phyloP scores from a whole-genome alignment of 1,140 invertebrate species.

The Thaumetopoea pityocampa region DNA sequence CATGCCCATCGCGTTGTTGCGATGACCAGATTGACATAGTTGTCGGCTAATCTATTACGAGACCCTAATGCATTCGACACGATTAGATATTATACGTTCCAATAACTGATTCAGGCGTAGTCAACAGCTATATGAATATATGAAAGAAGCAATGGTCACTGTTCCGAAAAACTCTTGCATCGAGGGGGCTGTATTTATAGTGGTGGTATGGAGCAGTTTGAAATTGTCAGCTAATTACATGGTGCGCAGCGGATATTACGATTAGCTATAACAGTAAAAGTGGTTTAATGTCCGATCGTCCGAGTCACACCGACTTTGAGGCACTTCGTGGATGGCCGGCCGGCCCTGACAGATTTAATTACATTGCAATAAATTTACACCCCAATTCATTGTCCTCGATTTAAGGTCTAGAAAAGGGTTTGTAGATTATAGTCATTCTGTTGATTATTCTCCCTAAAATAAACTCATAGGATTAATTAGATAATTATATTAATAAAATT shows the following conservation, averaged over 20 bases:
- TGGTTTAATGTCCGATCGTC: conserved; percentile 51
- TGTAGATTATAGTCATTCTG: conserved; percentile 5
- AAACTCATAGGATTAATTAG: too few relatives aligned
- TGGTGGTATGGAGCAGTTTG: conserved; percentile 38
- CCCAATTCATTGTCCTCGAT: conserved; percentile 16
- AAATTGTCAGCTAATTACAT: conserved; percentile 58
- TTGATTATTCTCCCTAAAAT: too few relatives aligned
- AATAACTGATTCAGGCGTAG: not conserved
- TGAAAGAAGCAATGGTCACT: not conserved
- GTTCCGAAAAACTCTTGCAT: not conserved
- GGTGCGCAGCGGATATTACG: conserved; percentile 48
- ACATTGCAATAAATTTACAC: conserved; percentile 25
- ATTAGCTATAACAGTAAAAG: conserved; percentile 70
- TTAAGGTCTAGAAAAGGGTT: conserved; percentile 8
- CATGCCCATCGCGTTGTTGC: conserved; percentile 41
- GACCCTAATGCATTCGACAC: not conserved
- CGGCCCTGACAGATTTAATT: conserved; percentile 25
- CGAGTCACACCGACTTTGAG: conserved; percentile 56
- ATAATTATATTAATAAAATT: too few relatives aligned
- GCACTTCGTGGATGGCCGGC: conserved; percentile 39
- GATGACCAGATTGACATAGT: conserved; percentile 34
- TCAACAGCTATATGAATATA: not conserved
- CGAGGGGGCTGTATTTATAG: not conserved
- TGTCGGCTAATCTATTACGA: conserved; percentile 28
- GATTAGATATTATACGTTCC: conserved; percentile 1